Evolutionary conservation across 2,113 vertebrate genomes (phyloP), one percentile per base, ranked within the genome.

Genomic region (Hippocampus zosterae): DNA sequence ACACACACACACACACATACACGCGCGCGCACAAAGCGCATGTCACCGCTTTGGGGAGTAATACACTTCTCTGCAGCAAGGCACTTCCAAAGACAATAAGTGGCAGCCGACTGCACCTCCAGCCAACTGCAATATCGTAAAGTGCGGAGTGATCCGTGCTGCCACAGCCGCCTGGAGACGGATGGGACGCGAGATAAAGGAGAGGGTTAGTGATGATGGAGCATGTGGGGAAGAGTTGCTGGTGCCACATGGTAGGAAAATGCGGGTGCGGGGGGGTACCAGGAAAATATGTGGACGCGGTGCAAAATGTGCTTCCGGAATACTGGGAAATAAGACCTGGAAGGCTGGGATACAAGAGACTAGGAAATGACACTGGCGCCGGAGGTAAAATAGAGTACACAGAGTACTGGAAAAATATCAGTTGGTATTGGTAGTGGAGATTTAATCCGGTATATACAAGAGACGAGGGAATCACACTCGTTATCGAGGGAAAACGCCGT

Each of bases 21-120:
- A 11, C 46, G 18, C 3, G 5, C 46, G 4, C 46, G 18, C 46
- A 19, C 65, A 23, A 5, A 12, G 9, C 41, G 55, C 57, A 53
- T 52, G 18, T 10, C 63, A 46, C 42, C 23, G 63, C 62, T 41
- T 18, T 46, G 37, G 70, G 53, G 53, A 61, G 70, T 66, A 67
- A 46, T 57, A 42, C 46, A 33, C 15, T 42, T 11, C 8, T 76
- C 57, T 33, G 57, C 56, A 53, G 53, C 71, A 12, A 60, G 12
- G 66, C 72, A 64, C 61, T 55, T 77, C 64, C 79, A 84, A 84
- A 76, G 82, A 80, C 74, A 72, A 76, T 61, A 67, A 73, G 25
- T 65, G 67, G 64, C 25, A 57, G 50, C 5, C n/a, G 10, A 25
- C 81, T 68, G 57, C 69, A 81, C 72, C 68, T 77, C 48, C 0